Evolutionary conservation across 37 sponge, comb jelly and placozoan genomes (phyloP).

Genomic region (Agelas oroides): DNA sequence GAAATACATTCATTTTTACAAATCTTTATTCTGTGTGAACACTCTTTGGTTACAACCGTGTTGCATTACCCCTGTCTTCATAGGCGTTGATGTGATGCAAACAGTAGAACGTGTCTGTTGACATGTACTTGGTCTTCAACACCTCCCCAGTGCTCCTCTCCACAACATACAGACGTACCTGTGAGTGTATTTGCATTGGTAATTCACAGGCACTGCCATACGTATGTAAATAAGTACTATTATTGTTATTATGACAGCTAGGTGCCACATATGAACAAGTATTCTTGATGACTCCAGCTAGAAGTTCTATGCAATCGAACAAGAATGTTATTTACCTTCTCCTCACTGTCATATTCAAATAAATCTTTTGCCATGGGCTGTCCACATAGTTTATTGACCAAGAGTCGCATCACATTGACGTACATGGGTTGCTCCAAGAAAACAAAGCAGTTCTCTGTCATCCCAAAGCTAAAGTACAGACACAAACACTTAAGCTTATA

Average conservation of each 20-base stretch:
- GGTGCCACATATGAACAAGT: too few relatives aligned
- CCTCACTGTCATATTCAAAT: not conserved
- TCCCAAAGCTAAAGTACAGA: conserved; percentile 18
- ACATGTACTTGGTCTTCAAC: not conserved
- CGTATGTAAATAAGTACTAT: too few relatives aligned
- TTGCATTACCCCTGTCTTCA: conserved; percentile 27
- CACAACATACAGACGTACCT: conserved; percentile 11
- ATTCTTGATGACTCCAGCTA: too few relatives aligned
- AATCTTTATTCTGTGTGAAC: too few relatives aligned
- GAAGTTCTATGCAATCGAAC: too few relatives aligned
- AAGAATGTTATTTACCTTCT: too few relatives aligned
- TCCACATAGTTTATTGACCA: not conserved
- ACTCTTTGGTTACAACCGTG: too few relatives aligned
- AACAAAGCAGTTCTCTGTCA: conserved; percentile 15
- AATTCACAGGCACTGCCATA: too few relatives aligned
- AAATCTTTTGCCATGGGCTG: not conserved
- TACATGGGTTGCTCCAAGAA: conserved; percentile 15
- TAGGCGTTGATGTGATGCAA: conserved; percentile 32
- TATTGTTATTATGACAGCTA: too few relatives aligned
- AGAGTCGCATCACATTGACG: not conserved
- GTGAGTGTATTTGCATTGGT: not conserved
- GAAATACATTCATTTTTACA: too few relatives aligned
- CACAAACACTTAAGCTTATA: too few relatives aligned
- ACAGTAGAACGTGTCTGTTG: not conserved
- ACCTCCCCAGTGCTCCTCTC: conserved; percentile 14